Conservation (phyloP, 2,797 vertebrate genomes). For the Liasis olivaceus region DNA sequence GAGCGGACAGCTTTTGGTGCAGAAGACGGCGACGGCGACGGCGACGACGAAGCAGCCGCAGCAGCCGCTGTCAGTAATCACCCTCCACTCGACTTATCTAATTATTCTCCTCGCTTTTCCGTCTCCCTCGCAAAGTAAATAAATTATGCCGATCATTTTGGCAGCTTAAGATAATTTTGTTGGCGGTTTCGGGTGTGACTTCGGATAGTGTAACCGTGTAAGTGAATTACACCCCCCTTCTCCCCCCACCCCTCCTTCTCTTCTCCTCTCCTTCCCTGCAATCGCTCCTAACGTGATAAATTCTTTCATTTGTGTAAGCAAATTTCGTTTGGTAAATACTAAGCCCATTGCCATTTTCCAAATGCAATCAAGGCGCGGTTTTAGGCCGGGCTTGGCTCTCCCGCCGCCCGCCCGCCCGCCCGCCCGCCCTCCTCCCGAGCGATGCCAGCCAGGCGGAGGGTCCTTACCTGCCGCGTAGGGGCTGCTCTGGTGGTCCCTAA, state of each 20-base stretch:
- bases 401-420: neutral
- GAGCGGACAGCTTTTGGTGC: neutral
- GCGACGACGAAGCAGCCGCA: neutral
- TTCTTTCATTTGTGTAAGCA: slow-evolving; percentile 99
- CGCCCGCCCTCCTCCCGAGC: neutral
- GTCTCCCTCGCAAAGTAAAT: slow-evolving; percentile 99
- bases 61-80: slow-evolving; percentile 93
- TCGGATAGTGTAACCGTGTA: slow-evolving; percentile 99
- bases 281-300: slow-evolving; percentile 99
- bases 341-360: slow-evolving; percentile 99
- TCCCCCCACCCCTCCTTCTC: neutral
- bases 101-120: slow-evolving; percentile 99
- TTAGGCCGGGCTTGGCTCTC: slow-evolving; percentile 81
- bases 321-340: slow-evolving; percentile 99
- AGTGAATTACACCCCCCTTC: slow-evolving; percentile 89
- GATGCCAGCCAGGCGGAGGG: slow-evolving; percentile 44
- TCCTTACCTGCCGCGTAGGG: slow-evolving; percentile 99
- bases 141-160: slow-evolving; percentile 99
- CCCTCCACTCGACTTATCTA: slow-evolving; percentile 98
- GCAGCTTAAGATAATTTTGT: slow-evolving; percentile 99
- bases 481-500: slow-evolving; percentile 99
- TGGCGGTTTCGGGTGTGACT: slow-evolving; percentile 99
- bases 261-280: slow-evolving; percentile 82
- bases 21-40: slow-evolving; percentile 55
- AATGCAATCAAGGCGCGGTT: slow-evolving; percentile 95